A percentile compares a stretch with the other conserved stretches of the same genome.
Conservation (phyloP, 2,797 vertebrate species). For the Mormyrus proboscirostris region DNA sequence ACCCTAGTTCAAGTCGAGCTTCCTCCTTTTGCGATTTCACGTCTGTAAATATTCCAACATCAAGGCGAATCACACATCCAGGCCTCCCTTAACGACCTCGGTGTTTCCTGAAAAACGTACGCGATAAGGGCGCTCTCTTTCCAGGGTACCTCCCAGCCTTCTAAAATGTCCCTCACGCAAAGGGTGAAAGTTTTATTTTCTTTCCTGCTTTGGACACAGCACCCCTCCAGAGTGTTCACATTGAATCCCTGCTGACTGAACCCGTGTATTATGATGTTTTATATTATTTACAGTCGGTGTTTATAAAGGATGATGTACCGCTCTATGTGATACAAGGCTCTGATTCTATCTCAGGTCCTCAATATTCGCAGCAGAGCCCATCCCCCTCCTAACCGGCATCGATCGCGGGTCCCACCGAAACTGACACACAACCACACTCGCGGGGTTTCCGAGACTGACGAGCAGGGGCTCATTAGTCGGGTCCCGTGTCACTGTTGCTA, state of each 20-base stretch:
- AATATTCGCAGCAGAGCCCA: conserved; percentile 70
- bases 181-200: conserved; percentile 64
- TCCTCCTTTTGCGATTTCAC: conserved; percentile 44
- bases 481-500: conserved; percentile 36
- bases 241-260: conserved; percentile 47
- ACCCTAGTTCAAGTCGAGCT: conserved; percentile 45
- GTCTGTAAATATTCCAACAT: conserved; percentile 65
- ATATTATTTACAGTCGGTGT: conserved; percentile 63
- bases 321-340: conserved; percentile 69
- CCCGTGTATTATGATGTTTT: conserved; percentile 60
- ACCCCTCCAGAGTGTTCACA: conserved; percentile 58
- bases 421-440: conserved; percentile 86
- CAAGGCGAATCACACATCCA: conserved; percentile 59
- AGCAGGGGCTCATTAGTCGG: conserved; percentile 70
- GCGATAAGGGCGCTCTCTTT: conserved; percentile 69
- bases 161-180: conserved; percentile 59
- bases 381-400: conserved; percentile 79
- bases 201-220: conserved; percentile 53
- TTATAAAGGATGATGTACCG: conserved; percentile 66
- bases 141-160: conserved; percentile 66
- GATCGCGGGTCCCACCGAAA: conserved; percentile 73
- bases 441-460: conserved; percentile 81
- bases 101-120: conserved; percentile 73
- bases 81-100: conserved; percentile 81
- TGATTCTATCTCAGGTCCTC: conserved; percentile 67